Base-by-base conservation (phyloP, 2,888 invertebrate genomes). In the Morpho achilles region DNA sequence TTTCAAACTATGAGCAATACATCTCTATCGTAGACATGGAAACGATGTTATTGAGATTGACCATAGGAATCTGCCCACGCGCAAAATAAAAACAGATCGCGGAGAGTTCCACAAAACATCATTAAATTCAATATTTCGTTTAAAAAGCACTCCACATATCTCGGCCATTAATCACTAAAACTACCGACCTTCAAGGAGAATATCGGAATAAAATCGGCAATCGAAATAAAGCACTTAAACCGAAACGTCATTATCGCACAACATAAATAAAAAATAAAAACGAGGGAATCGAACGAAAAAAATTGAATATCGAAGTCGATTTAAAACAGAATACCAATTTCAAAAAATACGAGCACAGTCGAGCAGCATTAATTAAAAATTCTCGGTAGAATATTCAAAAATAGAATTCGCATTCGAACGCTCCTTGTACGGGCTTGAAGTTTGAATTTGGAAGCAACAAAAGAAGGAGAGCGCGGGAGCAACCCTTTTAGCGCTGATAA, bases 401-500 rank as follows among this genome's bases (percentile, higher is more conserved):
- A 90, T 90, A 90, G 89, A 88, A 88, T 90, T 87, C 87, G 88
- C 88, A 87, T 87, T 87, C 87, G 87, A 84, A 86, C 84, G 85
- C 88, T 88, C 88, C 88, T 87, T 88, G 88, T 88, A 88, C 87
- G 87, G 87, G 80, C 80, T 79, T 77, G 77, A 82, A 88, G 85
- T 89, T 89, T 87, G 88, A 87, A 88, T 88, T 88, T 88, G 89
- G 89, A 81, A 87, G 85, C 83, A 87, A 88, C 87, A 89, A 88
- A 88, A 88, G 87, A 74, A 88, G 80, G 77, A 87, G 83, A 86
- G 80, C 82, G 86, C 88, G 87, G 89, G 89, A 88, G 89, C 89
- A 90, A 88, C 89, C 88, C 89, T 90, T 89, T 90, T 90, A 90
- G 88, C 89, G 89, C 88, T 88, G 89, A 90, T 89, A 88, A 90